phyloP scores from a whole-genome alignment of 2,113 vertebrate genomes.

The Vulpes vulpes region DNA sequence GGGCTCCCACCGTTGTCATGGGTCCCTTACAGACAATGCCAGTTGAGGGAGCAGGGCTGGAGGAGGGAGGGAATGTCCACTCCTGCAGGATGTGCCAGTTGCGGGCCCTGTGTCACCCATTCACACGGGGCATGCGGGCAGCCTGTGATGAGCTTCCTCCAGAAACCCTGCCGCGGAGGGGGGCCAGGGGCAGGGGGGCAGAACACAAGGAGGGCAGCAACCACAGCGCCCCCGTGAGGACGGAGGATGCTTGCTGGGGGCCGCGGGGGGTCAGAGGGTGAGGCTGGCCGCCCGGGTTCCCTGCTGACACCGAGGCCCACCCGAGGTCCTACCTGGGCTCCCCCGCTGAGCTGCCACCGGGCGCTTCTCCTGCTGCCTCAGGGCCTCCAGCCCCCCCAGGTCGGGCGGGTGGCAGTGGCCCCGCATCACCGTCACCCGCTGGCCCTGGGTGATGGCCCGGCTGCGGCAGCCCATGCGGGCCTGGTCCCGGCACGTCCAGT shows the following conservation, averaged over 20 bases:
- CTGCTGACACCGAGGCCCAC: not conserved
- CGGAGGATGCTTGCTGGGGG: not conserved
- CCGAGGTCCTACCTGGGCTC: not conserved
- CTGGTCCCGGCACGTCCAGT: conserved; percentile 78
- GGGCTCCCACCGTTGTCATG: accelerated
- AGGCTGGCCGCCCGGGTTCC: not conserved
- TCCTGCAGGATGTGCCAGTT: not conserved
- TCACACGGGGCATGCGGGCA: not conserved
- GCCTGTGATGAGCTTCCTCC: not conserved
- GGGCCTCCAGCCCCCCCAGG: conserved; percentile 68
- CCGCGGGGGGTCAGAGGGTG: not conserved
- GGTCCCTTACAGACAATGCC: accelerated
- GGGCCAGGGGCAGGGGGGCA: not conserved
- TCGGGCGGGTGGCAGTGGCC: conserved; percentile 77
- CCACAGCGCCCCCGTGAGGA: not conserved
- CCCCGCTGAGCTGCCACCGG: not conserved
- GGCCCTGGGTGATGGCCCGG: conserved; percentile 75
- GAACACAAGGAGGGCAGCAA: too few species aligned
- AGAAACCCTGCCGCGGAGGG: not conserved
- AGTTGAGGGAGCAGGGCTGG: not conserved
- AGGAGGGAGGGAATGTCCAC: not conserved
- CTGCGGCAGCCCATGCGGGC: conserved; percentile 79
- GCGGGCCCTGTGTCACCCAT: not conserved
- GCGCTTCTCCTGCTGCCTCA: conserved; percentile 65
- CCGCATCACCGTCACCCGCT: conserved; percentile 67